Base-by-base conservation (phyloP, 2,113 vertebrate species). In the Xenopus borealis region DNA sequence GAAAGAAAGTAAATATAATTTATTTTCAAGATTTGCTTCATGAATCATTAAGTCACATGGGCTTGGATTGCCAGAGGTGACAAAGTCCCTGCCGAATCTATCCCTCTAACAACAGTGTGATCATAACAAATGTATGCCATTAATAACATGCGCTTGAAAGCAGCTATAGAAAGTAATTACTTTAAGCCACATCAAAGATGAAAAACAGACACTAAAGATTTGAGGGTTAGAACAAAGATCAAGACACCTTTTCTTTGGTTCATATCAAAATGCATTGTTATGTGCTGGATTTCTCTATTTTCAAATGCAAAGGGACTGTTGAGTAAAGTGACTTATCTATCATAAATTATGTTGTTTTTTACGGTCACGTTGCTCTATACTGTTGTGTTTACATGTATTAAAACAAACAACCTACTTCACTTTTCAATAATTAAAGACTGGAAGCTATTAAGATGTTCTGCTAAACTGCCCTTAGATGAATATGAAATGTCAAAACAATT, bases 1-100 rank as follows among this genome's bases (percentile, higher is more conserved):
- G 66, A 70, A 69, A 70, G 74, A 63, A 76, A 77, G 59, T 70
- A 77, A 77, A 77, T 70, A 77, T 77, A 64, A 76, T 77, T 77
- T 77, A 64, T 77, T 77, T 77, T 62, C 52, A 40, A 77, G 73
- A 47, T 55, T 70, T 70, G 66, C 66, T 77, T 77, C 74, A 77
- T 70, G 74, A 77, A 70, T 77, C 74, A 77, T 77, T 77, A 77
- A 77, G 67, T 70, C 74, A 57, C 50, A 40, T 33, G 69, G 66
- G 74, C 64, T 70, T 66, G 74, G 74, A 77, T 70, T 77, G 74
- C 74, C 74, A 18, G 66, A 70, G 62, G 74, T 77, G 66, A 77
- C 74, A 70, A 70, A 77, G 58, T 70, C 74, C 66, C 74, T 70
- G 67, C 69, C 74, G 70, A 47, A 63, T 77, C 47, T 20, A 55